phyloP scores from a whole-genome alignment of 2,888 invertebrate genomes.

The Prosapia bicincta region DNA sequence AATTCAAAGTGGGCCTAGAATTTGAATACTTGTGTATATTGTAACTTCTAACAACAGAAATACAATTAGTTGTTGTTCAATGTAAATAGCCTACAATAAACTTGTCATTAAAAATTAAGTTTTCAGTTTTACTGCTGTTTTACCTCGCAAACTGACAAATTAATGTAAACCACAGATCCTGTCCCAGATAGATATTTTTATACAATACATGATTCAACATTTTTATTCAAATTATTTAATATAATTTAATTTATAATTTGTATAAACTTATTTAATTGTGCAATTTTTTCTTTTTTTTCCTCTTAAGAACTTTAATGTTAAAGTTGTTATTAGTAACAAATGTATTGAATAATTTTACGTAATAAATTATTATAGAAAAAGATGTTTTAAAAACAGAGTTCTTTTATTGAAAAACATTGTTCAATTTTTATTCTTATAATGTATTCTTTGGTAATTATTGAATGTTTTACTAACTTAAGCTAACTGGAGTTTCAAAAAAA shows the following conservation, averaged over 20 bases:
- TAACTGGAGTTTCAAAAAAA: too few species aligned
- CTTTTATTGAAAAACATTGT: not conserved
- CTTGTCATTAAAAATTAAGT: not conserved
- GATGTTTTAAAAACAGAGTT: not conserved
- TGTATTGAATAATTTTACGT: not conserved
- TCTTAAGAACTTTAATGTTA: not conserved
- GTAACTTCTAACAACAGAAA: not conserved
- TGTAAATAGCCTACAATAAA: conserved; percentile 2
- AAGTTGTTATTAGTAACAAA: not conserved
- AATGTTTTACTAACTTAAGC: too few species aligned
- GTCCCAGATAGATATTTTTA: not conserved
- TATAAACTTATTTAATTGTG: not conserved
- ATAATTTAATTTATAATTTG: not conserved
- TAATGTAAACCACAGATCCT: not conserved
- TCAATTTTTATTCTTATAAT: too few species aligned
- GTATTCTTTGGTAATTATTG: too few species aligned
- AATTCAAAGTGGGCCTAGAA: not conserved
- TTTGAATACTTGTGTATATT: not conserved
- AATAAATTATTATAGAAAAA: not conserved
- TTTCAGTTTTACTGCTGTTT: not conserved
- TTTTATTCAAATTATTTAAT: not conserved
- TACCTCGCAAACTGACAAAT: not conserved
- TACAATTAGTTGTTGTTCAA: not conserved
- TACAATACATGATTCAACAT: not conserved
- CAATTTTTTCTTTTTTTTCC: not conserved